Conservation (phyloP, 1,140 invertebrate genomes). For the Penaeus indicus region DNA sequence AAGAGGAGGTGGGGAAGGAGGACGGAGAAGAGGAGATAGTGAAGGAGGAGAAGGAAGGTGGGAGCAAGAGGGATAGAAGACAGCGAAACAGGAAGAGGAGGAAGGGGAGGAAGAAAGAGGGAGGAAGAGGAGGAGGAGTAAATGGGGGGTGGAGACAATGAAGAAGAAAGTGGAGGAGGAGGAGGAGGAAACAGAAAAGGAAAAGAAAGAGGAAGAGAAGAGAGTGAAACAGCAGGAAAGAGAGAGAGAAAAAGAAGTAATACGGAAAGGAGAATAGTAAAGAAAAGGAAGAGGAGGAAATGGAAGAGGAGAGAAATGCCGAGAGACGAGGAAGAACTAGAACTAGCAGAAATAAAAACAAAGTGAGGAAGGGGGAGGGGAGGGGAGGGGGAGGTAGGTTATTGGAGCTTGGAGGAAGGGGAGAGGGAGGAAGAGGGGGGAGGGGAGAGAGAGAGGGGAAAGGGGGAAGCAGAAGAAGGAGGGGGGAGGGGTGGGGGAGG, state of each 20-base stretch:
- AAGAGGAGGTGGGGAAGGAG: background rate
- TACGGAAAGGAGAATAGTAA: background rate
- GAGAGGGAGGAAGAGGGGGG: background rate
- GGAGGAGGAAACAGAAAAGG: background rate
- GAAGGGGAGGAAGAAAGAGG: background rate
- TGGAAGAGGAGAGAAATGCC: background rate
- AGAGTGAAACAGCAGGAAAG: background rate
- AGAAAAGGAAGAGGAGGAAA: background rate
- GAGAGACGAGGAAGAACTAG: background rate
- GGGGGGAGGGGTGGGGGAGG: background rate
- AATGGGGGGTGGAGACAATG: background rate
- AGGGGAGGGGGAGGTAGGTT: background rate
- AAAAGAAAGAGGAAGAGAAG: background rate
- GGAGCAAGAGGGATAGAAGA: background rate
- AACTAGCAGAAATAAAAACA: constrained; percentile 7
- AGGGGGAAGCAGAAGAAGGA: background rate
- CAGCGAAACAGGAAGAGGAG: background rate
- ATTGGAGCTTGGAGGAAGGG: background rate
- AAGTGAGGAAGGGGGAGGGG: constrained; percentile 16
- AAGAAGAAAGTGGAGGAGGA: background rate
- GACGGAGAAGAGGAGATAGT: background rate
- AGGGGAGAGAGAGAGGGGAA: background rate
- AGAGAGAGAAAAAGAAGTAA: background rate
- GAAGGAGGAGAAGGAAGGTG: background rate
- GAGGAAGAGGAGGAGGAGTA: background rate